phyloP scores from a whole-genome alignment of 2,888 invertebrate genomes.

The Eumerus sabulonum region DNA sequence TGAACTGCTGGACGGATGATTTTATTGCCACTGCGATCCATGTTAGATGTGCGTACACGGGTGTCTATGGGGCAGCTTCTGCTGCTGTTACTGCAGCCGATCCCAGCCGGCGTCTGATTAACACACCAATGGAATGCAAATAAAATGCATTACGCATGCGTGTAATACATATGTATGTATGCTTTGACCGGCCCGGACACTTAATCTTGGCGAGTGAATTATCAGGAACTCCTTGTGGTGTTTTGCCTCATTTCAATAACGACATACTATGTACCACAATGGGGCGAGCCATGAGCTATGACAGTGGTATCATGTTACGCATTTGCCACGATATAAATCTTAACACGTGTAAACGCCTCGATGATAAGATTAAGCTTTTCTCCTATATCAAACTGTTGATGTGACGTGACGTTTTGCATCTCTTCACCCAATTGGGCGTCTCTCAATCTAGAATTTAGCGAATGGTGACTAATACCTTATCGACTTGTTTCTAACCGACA shows the following conservation, averaged over 20 bases:
- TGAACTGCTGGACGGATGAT: conserved; percentile 50
- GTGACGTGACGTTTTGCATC: too few species aligned
- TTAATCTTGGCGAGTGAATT: conserved; percentile 53
- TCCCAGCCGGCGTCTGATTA: conserved; percentile 61
- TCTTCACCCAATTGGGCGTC: too few species aligned
- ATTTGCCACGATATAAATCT: conserved; percentile 22
- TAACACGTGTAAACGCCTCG: too few species aligned
- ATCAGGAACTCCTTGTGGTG: conserved; percentile 10
- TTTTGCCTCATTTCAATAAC: too few species aligned
- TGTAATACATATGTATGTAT: conserved; percentile 61
- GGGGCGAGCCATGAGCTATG: conserved; percentile 27
- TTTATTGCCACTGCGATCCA: conserved; percentile 68
- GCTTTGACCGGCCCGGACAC: conserved; percentile 41
- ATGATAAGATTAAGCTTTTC: too few species aligned
- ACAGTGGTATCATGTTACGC: conserved; percentile 27
- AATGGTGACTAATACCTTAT: too few species aligned
- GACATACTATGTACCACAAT: neutral
- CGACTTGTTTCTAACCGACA: too few species aligned
- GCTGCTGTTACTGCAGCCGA: conserved; percentile 28
- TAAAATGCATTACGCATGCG: conserved; percentile 64
- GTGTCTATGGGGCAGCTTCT: conserved; percentile 55
- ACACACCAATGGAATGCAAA: conserved; percentile 63
- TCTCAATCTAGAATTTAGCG: too few species aligned
- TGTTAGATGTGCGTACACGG: conserved; percentile 68
- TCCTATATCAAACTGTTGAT: too few species aligned